Conservation (phyloP, 2,888 invertebrate species). For the Pristionchus fissidentatus region DNA sequence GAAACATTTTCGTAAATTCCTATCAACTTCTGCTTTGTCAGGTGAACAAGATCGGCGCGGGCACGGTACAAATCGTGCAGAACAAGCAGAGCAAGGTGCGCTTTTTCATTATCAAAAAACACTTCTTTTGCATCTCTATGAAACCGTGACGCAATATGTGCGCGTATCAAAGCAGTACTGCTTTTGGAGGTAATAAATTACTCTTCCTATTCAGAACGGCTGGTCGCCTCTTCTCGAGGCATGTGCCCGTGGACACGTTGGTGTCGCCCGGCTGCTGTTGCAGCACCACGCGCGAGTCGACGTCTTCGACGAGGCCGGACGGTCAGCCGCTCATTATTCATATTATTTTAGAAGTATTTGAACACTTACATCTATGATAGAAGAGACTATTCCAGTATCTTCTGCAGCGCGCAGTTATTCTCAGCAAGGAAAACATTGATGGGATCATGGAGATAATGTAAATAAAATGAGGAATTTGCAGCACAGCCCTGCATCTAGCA, state of each 20-base stretch:
- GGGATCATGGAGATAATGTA: no score
- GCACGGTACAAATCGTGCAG: conserved; percentile 91
- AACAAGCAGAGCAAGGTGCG: conserved; percentile 90
- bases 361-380: no score
- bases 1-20: no score
- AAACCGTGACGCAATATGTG: neutral
- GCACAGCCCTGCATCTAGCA: conserved; percentile 94
- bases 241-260: conserved; percentile 93
- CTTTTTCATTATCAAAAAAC: neutral
- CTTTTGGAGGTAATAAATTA: neutral
- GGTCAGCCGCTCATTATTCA: neutral
- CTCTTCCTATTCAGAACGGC: conserved; percentile 77
- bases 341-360: no score
- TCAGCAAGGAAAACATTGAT: no score
- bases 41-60: conserved; percentile 86
- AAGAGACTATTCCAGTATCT: no score
- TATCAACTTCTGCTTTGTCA: conserved; percentile 88
- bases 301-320: conserved; percentile 91
- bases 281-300: conserved; percentile 96
- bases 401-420: no score
- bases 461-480: neutral
- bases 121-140: neutral
- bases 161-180: no score
- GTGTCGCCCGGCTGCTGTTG: conserved; percentile 76
- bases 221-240: conserved; percentile 98